Evolutionary conservation across 35 echinoderm and acorn worm species (phyloP).

Genomic region (Chiridota heheva): DNA sequence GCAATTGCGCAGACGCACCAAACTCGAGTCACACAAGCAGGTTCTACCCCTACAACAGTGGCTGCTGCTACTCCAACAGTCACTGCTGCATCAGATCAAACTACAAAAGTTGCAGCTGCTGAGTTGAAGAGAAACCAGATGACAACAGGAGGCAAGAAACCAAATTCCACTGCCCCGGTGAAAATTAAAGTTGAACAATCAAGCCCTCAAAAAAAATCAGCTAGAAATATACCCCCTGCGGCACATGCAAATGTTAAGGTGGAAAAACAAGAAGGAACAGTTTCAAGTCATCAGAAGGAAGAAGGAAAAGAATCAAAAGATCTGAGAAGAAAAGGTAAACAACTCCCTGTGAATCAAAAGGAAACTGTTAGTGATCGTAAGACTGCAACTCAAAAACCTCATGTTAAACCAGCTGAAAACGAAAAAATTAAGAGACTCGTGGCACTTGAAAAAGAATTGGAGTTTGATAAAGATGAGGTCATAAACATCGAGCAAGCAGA

Average conservation of each 20-base stretch:
- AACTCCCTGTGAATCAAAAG: neutral
- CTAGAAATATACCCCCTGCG: neutral
- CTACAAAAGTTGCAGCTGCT: neutral
- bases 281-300: conserved; percentile 4
- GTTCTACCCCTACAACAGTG: neutral
- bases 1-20: neutral
- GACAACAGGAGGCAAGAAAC: neutral
- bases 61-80: neutral
- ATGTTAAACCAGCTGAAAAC: no score
- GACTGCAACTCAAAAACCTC: no score
- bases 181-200: neutral
- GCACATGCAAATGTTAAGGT: neutral
- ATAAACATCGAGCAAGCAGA: neutral
- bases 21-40: conserved; percentile 10
- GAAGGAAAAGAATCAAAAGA: conserved; percentile 28
- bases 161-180: neutral
- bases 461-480: no score
- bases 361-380: no score
- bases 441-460: no score
- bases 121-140: neutral
- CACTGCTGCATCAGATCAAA: neutral
- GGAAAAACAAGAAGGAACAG: conserved; percentile 8
- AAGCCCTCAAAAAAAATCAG: conserved; percentile 2
- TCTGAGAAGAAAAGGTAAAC: neutral
- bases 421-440: no score